These are phyloP conservation scores for Sinella curviseta DNA, from an alignment of 1,140 invertebrate genomes.

Conservation along the genomic window DNA sequence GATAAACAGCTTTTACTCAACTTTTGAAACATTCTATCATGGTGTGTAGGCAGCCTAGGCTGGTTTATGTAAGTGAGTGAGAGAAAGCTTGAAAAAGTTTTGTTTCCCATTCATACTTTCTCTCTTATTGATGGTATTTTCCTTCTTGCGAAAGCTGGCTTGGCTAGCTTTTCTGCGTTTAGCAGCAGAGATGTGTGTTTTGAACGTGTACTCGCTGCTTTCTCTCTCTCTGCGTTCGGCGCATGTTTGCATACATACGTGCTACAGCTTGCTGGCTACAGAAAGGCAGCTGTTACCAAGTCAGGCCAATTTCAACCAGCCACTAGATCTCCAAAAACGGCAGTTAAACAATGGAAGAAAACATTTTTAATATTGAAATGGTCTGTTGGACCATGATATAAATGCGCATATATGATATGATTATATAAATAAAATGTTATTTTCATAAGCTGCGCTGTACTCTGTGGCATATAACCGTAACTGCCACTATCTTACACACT, in stretches of 20 bases:
- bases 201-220: no score
- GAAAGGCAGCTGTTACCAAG: not conserved
- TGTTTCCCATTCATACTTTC: not conserved
- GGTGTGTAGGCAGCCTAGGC: no score
- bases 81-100: slow-evolving; percentile 7
- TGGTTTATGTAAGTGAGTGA: no score
- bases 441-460: not conserved
- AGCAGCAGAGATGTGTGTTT: no score
- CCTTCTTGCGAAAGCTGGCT: no score
- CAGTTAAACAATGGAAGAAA: not conserved
- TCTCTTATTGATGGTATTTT: not conserved
- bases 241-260: not conserved
- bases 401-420: no score
- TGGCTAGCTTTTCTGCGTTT: no score
- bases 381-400: not conserved
- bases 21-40: not conserved
- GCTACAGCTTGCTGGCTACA: no score
- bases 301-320: no score
- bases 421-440: not conserved
- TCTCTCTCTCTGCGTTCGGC: no score
- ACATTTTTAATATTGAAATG: not conserved
- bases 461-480: no score
- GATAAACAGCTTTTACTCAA: not conserved
- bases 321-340: not conserved
- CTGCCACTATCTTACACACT: no score